Base-by-base conservation (phyloP, 2,888 invertebrate species). In the Nebria salina region DNA sequence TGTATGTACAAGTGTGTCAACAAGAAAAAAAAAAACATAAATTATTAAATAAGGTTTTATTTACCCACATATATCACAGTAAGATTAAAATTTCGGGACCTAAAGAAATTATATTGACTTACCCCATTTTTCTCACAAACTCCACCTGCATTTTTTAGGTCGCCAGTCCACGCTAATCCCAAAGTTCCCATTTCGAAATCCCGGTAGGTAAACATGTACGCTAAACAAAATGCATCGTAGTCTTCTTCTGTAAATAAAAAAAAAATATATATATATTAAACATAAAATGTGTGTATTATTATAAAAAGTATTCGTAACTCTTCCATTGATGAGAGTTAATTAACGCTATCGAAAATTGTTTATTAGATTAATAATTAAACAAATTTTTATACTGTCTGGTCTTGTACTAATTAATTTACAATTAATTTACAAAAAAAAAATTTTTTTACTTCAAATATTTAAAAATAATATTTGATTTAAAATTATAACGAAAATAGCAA, bases 131-230 rank as follows among this genome's bases (percentile, higher is more conserved):
- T 97, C 89, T 99, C 99, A 89, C 99, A 99, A 83, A 99, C 98
- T 43, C 99, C 99, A 8, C 99, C 99, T 41, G 98, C 97, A 88
- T 97, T 97, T 88, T 97, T 97, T 68, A 97, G 91, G 89, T 97
- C 97, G 0, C 97, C 97, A 0, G 99, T 99, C 99, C 99, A 99
- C 6, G 99, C 99, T 82, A 99, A 90, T 8, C 99, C 99, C 83
- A 99, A 90, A 5, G 97, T 97, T 64, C 97, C 97, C 94, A 97
- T 97, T 89, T 97, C 97, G 87, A 97, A 97, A 89, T 97, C 97
- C 76, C 98, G 92, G 89, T 98, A 98, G 20, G 99, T 99, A 89
- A 99, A 98, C 95, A 99, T 97, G 90, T 99, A 99, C 78, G 99
- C 98, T 87, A 99, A 91, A 88, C 99, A 99, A 90, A 98, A 99